phyloP scores from a whole-genome alignment of 2,113 vertebrate species.

The Neotragus pygmaeus region DNA sequence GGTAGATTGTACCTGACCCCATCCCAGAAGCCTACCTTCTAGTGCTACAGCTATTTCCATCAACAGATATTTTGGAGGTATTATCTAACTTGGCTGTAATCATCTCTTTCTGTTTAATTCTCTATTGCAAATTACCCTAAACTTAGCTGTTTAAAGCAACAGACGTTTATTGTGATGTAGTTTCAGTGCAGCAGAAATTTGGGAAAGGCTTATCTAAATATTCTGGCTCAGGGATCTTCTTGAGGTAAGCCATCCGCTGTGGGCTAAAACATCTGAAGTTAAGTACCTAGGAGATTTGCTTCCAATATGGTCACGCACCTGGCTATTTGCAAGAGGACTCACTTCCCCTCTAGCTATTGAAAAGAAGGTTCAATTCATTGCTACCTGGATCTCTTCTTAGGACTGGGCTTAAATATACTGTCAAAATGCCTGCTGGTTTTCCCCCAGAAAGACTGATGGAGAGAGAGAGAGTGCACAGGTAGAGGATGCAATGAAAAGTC shows the following conservation, averaged over 20 bases:
- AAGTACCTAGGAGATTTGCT: neutral
- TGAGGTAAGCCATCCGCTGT: neutral
- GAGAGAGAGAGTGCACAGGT: neutral
- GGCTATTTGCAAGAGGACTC: neutral
- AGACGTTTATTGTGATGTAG: neutral
- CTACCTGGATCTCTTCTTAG: neutral
- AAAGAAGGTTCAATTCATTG: neutral
- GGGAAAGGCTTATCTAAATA: neutral
- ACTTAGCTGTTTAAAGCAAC: neutral
- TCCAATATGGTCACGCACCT: neutral
- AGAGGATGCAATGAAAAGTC: neutral
- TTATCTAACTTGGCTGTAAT: neutral
- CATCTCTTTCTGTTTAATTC: neutral
- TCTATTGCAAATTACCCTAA: neutral
- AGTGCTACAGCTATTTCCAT: neutral
- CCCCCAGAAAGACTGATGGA: neutral
- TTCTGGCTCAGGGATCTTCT: neutral
- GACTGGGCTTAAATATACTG: neutral
- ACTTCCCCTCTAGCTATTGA: neutral
- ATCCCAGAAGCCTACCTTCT: neutral
- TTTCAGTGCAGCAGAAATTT: neutral
- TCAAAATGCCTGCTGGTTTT: neutral
- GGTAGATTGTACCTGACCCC: neutral
- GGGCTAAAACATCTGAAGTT: neutral
- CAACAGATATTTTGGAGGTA: neutral